A percentile compares a stretch with the other conserved stretches of the same genome.
phyloP scores from a whole-genome alignment of 2,888 invertebrate genomes.

The Galerucella calmariensis region DNA sequence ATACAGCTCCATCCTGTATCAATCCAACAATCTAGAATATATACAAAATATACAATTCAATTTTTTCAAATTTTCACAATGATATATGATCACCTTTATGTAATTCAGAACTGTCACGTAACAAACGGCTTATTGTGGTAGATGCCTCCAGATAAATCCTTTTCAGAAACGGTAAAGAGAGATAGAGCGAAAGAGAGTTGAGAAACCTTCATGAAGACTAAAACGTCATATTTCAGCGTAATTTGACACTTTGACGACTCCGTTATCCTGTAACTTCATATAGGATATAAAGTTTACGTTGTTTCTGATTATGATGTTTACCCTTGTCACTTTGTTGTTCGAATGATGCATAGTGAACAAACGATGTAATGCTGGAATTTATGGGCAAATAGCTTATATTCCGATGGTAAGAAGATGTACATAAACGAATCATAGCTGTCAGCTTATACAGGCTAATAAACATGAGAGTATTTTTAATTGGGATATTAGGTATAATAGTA shows the following conservation, averaged over 20 bases:
- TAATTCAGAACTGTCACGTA: constrained; percentile 36
- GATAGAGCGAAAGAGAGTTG: constrained; percentile 13
- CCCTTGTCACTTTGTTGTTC: constrained; percentile 36
- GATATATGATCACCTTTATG: constrained; percentile 40
- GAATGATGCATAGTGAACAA: constrained; percentile 37
- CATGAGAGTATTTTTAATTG: not conserved
- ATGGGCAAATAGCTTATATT: constrained; percentile 24
- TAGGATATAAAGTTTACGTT: constrained; percentile 39
- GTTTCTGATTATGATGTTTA: constrained; percentile 45
- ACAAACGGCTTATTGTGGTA: constrained; percentile 36
- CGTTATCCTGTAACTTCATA: constrained; percentile 42
- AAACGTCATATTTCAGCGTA: constrained; percentile 43
- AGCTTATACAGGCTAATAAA: not conserved
- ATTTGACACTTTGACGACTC: constrained; percentile 43
- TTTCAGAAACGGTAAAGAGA: constrained; percentile 20
- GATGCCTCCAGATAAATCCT: constrained; percentile 36
- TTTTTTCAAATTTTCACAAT: constrained; percentile 22
- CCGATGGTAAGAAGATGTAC: not conserved
- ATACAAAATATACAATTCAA: constrained; percentile 17
- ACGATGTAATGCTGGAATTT: constrained; percentile 37
- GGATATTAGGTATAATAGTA: not conserved
- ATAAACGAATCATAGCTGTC: not conserved
- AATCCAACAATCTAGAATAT: not conserved
- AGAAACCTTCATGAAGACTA: constrained; percentile 35
- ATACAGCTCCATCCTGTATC: not conserved